Evolutionary conservation across 2,113 vertebrate species (phyloP), one percentile per base, ranked within the genome.

Genomic region (Cnemophilus loriae): DNA sequence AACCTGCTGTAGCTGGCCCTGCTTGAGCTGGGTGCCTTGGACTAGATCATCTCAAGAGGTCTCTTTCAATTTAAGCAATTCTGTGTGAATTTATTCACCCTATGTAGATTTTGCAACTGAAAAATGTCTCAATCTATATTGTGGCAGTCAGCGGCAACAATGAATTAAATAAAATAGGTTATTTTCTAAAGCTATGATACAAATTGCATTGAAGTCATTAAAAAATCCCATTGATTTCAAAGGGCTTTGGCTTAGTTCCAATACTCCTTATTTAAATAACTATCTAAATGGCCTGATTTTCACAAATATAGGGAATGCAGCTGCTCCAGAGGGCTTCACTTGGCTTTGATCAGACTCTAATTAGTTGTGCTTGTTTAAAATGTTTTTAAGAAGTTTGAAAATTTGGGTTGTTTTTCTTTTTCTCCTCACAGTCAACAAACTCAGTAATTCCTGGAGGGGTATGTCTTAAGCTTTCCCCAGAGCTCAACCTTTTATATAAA

Each of bases 311-410:
- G 71, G 67, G 63, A 91, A 80, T 90, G 75, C 87, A 93, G 90
- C 71, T 96, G 85, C 68, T 91, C 93, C 82, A 77, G 68, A 91
- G 90, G 90, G 90, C 55, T 90, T 96, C 41, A 27, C 64, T 94
- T 79, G 42, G 79, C 90, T 96, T 96, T 97, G 92, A 96, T 96
- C 93, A 86, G 71, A 13, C 85, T 80, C 78, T 93, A 96, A 96
- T 94, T 95, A 93, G 63, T 69, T 93, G 42, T 74, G 74, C 63
- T 96, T 90, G 55, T 90, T 95, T 86, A 80, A 96, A 93, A 81
- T 95, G 44, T 67, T 90, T 90, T 59, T 74, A 7, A 92, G 90
- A 90, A 88, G 59, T 94, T 88, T 80, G 79, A 77, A 91, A 90
- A 93, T 63, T 35, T 63, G 7, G 8, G 15, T 1, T 2, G 23